A percentile compares a stretch with the other conserved stretches of the same genome.
Conservation (phyloP, 2,888 invertebrate genomes). For the Epirrhoe tristata region DNA sequence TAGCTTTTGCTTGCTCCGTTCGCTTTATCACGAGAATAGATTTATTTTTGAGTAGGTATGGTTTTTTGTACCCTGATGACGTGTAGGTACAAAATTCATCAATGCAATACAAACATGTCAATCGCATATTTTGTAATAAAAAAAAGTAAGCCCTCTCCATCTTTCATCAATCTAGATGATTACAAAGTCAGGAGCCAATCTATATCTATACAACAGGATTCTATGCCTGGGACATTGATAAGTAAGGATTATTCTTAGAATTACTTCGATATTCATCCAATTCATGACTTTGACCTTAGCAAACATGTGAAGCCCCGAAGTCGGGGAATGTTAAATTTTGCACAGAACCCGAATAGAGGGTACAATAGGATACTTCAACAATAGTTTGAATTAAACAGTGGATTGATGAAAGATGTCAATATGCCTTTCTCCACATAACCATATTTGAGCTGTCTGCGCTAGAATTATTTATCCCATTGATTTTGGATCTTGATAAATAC, state of each 20-base stretch:
- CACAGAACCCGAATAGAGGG: slow-evolving; percentile 32
- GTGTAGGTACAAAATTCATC: too few species aligned
- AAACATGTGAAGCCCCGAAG: slow-evolving; percentile 42
- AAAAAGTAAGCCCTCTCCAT: too few species aligned
- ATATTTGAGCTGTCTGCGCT: background rate
- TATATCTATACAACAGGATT: too few species aligned
- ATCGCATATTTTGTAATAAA: too few species aligned
- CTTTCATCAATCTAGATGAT: too few species aligned
- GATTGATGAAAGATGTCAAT: slow-evolving; percentile 1
- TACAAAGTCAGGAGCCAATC: too few species aligned
- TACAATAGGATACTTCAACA: slow-evolving; percentile 9
- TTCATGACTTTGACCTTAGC: slow-evolving; percentile 8
- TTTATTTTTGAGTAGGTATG: too few species aligned
- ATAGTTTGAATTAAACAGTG: slow-evolving; percentile 7
- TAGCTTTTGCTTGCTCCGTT: too few species aligned
- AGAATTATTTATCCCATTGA: slow-evolving; percentile 4
- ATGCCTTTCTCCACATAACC: slow-evolving; percentile 3
- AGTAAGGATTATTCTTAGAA: background rate
- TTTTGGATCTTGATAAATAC: background rate
- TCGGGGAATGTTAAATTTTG: slow-evolving; percentile 58
- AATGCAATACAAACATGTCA: too few species aligned
- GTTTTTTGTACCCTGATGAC: too few species aligned
- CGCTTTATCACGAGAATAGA: too few species aligned
- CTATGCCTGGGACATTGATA: slow-evolving; percentile 40
- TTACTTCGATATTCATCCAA: background rate